These are phyloP conservation scores for Monarcha castaneiventris DNA, from an alignment of 2,113 vertebrate genomes.

Conservation along the genomic window DNA sequence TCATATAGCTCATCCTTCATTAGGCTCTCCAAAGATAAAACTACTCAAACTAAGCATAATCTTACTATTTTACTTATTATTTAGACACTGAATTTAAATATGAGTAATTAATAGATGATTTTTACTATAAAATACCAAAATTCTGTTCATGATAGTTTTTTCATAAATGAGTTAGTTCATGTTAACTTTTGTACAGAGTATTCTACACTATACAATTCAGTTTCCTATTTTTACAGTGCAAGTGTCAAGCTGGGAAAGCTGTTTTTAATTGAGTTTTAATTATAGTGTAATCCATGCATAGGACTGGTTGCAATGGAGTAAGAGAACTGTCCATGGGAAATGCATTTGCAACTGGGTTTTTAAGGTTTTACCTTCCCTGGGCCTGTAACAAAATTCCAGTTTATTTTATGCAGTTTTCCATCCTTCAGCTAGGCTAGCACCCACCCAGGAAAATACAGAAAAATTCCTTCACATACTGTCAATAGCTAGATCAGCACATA, in stretches of 20 bases:
- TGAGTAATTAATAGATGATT: neutral
- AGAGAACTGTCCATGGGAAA: neutral
- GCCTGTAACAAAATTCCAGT: neutral
- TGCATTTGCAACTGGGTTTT: accelerated
- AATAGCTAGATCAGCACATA: neutral
- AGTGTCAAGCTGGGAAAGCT: neutral
- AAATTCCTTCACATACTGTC: neutral
- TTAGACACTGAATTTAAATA: neutral
- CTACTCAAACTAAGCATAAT: neutral
- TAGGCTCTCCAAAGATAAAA: neutral
- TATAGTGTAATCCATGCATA: neutral
- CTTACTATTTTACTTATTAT: neutral
- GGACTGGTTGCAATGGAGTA: neutral
- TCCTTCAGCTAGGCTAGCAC: neutral
- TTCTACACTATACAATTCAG: neutral
- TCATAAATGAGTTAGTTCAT: neutral
- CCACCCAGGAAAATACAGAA: neutral
- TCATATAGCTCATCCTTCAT: neutral
- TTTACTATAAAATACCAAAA: neutral
- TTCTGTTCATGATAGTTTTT: neutral
- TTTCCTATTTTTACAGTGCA: neutral
- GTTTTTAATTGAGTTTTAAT: neutral
- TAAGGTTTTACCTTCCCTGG: neutral
- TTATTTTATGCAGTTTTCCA: neutral
- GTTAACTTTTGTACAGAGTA: neutral